Percentiles rank a stretch among this genome's conserved stretches.
Conservation (phyloP, 2,113 vertebrate species). For the Xiphias gladius region DNA sequence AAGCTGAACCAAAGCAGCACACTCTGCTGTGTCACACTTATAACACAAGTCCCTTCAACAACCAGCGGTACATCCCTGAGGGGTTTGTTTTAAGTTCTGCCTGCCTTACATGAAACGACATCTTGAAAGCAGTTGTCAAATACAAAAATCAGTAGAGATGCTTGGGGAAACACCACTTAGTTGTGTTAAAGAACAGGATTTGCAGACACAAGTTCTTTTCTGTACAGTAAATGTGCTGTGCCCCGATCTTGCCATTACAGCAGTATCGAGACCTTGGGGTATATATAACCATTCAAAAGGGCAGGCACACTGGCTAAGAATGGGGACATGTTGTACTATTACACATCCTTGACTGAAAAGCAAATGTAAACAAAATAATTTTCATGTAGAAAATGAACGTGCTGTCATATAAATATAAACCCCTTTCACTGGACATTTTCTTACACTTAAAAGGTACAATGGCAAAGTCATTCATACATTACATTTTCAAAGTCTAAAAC, state of each 20-base stretch:
- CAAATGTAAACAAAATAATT: conserved; percentile 40
- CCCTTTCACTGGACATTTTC: not conserved
- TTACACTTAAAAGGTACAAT: not conserved
- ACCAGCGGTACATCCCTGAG: conserved; percentile 34
- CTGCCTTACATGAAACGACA: conserved; percentile 43
- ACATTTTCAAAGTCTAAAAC: not conserved
- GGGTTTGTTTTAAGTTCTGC: conserved; percentile 56
- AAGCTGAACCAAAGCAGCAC: conserved; percentile 25
- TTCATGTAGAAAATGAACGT: not conserved
- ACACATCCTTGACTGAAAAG: conserved; percentile 23
- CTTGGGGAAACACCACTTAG: conserved; percentile 52
- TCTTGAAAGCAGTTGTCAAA: conserved; percentile 61
- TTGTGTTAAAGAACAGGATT: conserved; percentile 39
- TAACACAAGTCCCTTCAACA: conserved; percentile 49
- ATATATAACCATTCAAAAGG: conserved; percentile 38
- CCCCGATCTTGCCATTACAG: conserved; percentile 15
- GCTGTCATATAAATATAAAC: conserved; percentile 7
- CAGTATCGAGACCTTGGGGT: conserved; percentile 13
- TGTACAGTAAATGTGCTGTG: conserved; percentile 32
- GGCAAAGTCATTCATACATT: not conserved
- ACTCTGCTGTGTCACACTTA: conserved; percentile 39
- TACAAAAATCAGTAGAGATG: conserved; percentile 52
- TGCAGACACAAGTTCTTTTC: conserved; percentile 42
- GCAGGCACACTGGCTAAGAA: conserved; percentile 15
- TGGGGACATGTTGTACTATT: conserved; percentile 17